Evolutionary conservation across 2,797 vertebrate species (phyloP).

Genomic region (Chelidonichthys spinosus): DNA sequence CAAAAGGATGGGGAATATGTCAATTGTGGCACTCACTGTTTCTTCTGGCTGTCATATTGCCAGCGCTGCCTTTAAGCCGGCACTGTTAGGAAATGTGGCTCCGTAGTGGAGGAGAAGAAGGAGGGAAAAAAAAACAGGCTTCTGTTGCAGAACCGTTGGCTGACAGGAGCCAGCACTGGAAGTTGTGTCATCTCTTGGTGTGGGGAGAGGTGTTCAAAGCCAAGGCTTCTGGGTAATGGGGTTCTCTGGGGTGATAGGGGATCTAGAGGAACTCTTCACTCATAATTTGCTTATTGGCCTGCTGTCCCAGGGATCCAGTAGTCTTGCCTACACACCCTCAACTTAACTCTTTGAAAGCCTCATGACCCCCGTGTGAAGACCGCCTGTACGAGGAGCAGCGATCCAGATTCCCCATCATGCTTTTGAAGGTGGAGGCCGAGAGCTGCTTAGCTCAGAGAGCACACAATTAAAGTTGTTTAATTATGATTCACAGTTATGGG

Average conservation of each 20-base stretch:
- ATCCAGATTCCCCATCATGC: slow-evolving; percentile 44
- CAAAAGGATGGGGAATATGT: slow-evolving; percentile 86
- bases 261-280: slow-evolving; percentile 75
- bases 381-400: slow-evolving; percentile 28
- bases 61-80: slow-evolving; percentile 79
- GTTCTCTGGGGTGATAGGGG: slow-evolving; percentile 67
- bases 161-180: slow-evolving; percentile 80
- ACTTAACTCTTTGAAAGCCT: slow-evolving; percentile 72
- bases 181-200: slow-evolving; percentile 78
- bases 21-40: slow-evolving; percentile 82
- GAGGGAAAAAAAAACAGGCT: slow-evolving; percentile 47
- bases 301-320: slow-evolving; percentile 69
- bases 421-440: slow-evolving; percentile 8
- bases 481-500: slow-evolving; percentile 22
- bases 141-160: slow-evolving; percentile 76
- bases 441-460: slow-evolving; percentile 16
- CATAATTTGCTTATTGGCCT: slow-evolving; percentile 84
- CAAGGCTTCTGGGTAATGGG: slow-evolving; percentile 78
- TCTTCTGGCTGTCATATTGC: slow-evolving; percentile 86
- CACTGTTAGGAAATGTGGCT: slow-evolving; percentile 77
- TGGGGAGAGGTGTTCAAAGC: slow-evolving; percentile 82
- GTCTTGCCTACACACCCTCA: slow-evolving; percentile 77
- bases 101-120: slow-evolving; percentile 62
- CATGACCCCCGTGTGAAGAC: slow-evolving; percentile 44
- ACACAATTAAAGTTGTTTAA: slow-evolving; percentile 42